phyloP scores from a whole-genome alignment of 2,888 invertebrate genomes.

The Cheiracanthium punctorium region DNA sequence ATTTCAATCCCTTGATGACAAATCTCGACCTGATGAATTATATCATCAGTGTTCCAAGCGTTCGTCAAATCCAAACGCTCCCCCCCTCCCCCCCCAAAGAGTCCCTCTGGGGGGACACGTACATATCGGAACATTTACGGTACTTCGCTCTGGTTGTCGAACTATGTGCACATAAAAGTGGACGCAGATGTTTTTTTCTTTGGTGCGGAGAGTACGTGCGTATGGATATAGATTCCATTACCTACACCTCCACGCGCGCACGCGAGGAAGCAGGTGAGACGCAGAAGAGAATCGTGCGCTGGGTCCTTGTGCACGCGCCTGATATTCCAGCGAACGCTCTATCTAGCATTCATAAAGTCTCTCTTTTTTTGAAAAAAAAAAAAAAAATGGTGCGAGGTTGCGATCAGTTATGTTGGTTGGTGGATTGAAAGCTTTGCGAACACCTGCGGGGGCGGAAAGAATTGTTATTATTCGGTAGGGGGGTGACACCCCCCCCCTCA shows the following conservation, averaged over 20 bases:
- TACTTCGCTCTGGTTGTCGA: slow-evolving; percentile 15
- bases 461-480: not conserved
- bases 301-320: slow-evolving; percentile 18
- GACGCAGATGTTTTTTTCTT: slow-evolving; percentile 64
- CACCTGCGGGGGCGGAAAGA: slow-evolving; percentile 7
- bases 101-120: not conserved
- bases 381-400: not conserved
- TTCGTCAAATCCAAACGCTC: too few relatives aligned
- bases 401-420: slow-evolving; percentile 9
- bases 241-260: slow-evolving; percentile 52
- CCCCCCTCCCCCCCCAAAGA: not conserved
- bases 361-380: too few relatives aligned
- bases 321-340: not conserved
- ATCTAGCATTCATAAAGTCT: not conserved
- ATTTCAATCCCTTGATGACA: too few relatives aligned
- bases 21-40: too few relatives aligned
- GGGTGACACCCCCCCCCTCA: not conserved
- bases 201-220: not conserved
- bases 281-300: slow-evolving; percentile 17
- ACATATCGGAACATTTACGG: not conserved
- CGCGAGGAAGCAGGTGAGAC: slow-evolving; percentile 63
- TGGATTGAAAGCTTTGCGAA: not conserved
- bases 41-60: too few relatives aligned
- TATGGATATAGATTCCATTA: slow-evolving; percentile 39
- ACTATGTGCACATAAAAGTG: slow-evolving; percentile 5